Evolutionary conservation across 2,888 invertebrate genomes (phyloP), one percentile per base, ranked within the genome.

Genomic region (Baronia brevicornis): DNA sequence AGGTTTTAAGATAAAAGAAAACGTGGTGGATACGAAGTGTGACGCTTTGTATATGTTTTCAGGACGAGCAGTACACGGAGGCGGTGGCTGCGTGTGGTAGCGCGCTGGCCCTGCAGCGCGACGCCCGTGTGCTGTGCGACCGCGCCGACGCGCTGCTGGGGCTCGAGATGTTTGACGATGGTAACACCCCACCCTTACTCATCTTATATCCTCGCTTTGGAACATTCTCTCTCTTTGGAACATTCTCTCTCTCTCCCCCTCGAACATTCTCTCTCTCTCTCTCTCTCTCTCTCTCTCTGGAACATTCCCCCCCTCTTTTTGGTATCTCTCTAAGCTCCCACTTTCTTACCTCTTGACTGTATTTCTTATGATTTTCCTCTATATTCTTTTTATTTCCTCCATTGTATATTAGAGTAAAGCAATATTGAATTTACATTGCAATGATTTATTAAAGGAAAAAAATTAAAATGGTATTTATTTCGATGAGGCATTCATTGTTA

Each of bases 91-190:
- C 88, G 32, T 99, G 99, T 72, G 88, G 90, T 26, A 87, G 89
- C 27, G 96, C 97, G 11, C 73, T 98, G 33, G 88, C 89, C 39
- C 85, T 94, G 39, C 88, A 87, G 51, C 88, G 90, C 17, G 93
- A 95, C 59, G 88, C 93, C 7, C 88, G 90, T 36, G 84, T 94
- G 33, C 87, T 94, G 44, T 97, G 97, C 75, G 96, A 97, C 75
- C 88, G 93, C 44, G 99, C 93, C 0, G 98, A 99, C 55, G 96
- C 97, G 4, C 91, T 96, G 66, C 75, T 98, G 17, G 89, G 89
- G 3, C 90, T 92, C 7, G 98, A 98, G 66, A 89, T 95, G 88
- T 98, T 89, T 69, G 96, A 97, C 52, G 96, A 97, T 80, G 94
- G 89, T 90, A 53, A 65, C 61, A 44, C 13, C 19, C 6, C 12